Base-by-base conservation (phyloP, 2,113 vertebrate species). In the Otis tarda region DNA sequence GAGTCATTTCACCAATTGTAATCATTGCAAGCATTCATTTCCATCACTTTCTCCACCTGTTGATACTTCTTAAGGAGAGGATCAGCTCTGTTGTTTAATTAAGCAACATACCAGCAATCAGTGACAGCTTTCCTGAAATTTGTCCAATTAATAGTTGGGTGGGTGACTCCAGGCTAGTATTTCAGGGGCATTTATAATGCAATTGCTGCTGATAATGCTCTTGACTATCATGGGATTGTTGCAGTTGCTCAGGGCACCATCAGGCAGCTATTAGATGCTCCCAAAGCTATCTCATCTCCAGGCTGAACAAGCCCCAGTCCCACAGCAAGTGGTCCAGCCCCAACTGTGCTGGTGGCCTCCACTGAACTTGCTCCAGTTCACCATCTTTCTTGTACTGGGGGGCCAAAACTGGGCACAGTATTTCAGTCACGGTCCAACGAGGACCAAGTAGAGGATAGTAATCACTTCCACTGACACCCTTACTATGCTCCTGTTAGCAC, bases 81-180 rank as follows among this genome's bases (percentile, higher is more conserved):
- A 95, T 23, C 25, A 87, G 35, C 53, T 95, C 45, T 93, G 55
- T 31, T 73, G 19, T 74, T 70, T 68, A 80, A 67, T 76, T 90
- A 90, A 96, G 73, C 4, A 23, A 69, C 77, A 65, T 83, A 73
- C 10, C 57, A 84, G 50, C 31, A 86, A 84, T 33, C 56, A 84
- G n/a, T 45, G 71, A 67, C 17, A 43, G 45, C 13, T 68, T 86
- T 88, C 43, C 41, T 90, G 52, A 82, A 82, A 69, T 65, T 49
- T 49, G 57, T 35, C 15, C 47, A 50, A 52, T 89, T 87, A 83
- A 93, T 47, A 84, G 39, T 22, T 67, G 33, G 31, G 28, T 94
- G 37, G 65, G 30, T 82, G 65, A 69, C 31, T 91, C 47, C 39
- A 76, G 50, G 41, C 18, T 91, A 64, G 37, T 13, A 70, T 95